These are phyloP conservation scores for Temnothorax nylanderi DNA, from an alignment of 1,140 invertebrate species.

Conservation along the genomic window DNA sequence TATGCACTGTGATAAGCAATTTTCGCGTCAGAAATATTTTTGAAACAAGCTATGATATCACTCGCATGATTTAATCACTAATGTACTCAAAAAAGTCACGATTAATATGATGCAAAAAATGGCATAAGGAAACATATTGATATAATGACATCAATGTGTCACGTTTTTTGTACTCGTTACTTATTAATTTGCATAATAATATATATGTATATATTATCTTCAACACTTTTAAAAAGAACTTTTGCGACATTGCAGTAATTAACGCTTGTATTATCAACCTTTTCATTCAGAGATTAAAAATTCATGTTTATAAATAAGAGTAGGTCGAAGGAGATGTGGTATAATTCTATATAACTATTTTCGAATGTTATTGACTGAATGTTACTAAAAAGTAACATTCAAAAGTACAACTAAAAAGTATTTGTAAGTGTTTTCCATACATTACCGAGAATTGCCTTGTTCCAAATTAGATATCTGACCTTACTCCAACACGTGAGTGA, in stretches of 20 bases:
- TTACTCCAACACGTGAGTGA: constrained; percentile 22
- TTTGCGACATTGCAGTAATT: not conserved
- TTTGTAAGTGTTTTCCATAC: constrained; percentile 20
- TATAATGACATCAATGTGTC: not conserved
- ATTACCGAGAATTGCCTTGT: not conserved
- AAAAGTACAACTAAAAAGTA: not conserved
- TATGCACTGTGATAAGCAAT: constrained; percentile 2
- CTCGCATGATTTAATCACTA: not conserved
- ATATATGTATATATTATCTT: not conserved
- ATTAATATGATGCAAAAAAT: constrained; percentile 26
- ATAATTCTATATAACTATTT: not conserved
- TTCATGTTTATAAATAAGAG: not conserved
- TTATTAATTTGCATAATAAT: constrained; percentile 25
- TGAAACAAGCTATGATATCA: constrained; percentile 19
- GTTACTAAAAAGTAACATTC: too few species aligned
- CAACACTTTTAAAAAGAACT: not conserved
- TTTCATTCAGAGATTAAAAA: not conserved
- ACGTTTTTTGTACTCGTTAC: not conserved
- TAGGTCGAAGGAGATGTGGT: not conserved
- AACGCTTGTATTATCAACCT: not conserved
- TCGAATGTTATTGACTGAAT: not conserved
- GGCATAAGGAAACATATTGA: not conserved
- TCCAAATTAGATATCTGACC: constrained; percentile 46
- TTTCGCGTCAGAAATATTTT: constrained; percentile 29
- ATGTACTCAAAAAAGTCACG: constrained; percentile 17